Conservation (phyloP, 2,113 vertebrate genomes). For the Myrmophylax atrothorax region DNA sequence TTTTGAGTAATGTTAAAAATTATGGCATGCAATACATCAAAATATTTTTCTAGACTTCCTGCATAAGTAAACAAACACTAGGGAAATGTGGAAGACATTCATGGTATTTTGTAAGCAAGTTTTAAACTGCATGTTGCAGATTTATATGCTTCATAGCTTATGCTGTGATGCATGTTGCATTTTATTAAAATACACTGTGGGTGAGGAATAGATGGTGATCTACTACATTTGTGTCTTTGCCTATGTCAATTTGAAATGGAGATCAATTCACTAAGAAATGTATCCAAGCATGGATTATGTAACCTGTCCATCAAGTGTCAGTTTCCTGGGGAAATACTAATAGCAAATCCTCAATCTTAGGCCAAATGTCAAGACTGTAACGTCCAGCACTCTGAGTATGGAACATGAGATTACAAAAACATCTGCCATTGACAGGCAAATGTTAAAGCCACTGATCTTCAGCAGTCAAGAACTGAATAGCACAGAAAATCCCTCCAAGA, state of each 20-base stretch:
- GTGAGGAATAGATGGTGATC: background rate
- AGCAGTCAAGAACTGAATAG: conserved; percentile 20
- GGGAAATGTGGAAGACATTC: conserved; percentile 41
- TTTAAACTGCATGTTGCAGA: conserved; percentile 13
- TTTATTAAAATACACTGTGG: conserved; percentile 26
- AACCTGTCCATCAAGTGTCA: conserved; percentile 43
- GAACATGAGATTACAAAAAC: conserved; percentile 57
- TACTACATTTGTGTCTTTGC: conserved; percentile 5
- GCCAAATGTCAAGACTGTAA: conserved; percentile 61
- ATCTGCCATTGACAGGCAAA: conserved; percentile 70
- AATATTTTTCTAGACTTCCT: conserved; percentile 64
- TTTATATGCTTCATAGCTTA: conserved; percentile 41
- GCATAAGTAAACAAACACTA: conserved; percentile 60
- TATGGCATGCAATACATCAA: conserved; percentile 46
- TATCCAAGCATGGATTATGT: conserved; percentile 44
- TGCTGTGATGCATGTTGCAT: background rate
- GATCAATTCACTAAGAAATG: conserved; percentile 43
- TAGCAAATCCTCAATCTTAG: conserved; percentile 58
- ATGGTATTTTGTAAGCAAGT: conserved; percentile 51
- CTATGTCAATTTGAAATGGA: conserved; percentile 37
- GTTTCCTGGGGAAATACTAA: conserved; percentile 53
- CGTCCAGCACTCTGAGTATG: conserved; percentile 39
- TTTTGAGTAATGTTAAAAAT: conserved; percentile 69
- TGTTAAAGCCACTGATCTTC: conserved; percentile 45
- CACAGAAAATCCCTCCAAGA: conserved; percentile 50